Evolutionary conservation across 2,113 vertebrate species (phyloP), one percentile per base, ranked within the genome.

Genomic region (Chascanopsetta lugubris): DNA sequence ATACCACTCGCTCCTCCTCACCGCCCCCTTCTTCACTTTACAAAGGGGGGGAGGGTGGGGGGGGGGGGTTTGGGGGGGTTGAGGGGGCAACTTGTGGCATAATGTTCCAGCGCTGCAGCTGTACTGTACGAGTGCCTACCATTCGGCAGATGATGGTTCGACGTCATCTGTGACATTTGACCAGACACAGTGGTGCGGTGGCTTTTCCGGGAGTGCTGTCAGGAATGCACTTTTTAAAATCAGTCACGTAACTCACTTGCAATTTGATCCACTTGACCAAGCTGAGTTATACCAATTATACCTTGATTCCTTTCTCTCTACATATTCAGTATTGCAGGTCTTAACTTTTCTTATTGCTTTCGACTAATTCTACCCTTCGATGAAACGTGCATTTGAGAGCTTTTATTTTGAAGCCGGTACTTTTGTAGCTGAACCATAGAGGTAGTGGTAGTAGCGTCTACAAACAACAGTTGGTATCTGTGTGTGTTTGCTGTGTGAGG

Each of bases 81-180:
- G 45, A 66, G 47, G 61, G 50, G 60, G 47, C 54, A 27, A n/a
- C 22, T 55, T 61, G 46, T 63, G 59, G 66, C 61, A 0, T 43
- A 32, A 18, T 49, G 38, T 69, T 64, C 27, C 67, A 12, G 71
- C 64, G n/a, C 48, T 42, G 59, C 48, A 54, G 21, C 61, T 69
- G 68, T 82, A 71, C 68, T 55, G 57, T 77, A 50, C 20, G 61
- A 87, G 79, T 81, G 79, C 82, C 82, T 84, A 64, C 60, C 57
- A 51, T 67, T 60, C 57, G 71, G 57, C 59, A 54, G 68, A 38
- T 70, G 50, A 63, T 51, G 38, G 43, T 32, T 18, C 55, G 47
- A 64, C 17, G 26, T 75, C 66, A 63, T 48, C 69, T 29, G 42
- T 67, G 72, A 56, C 56, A 71, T 79, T 79, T 49, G 26, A 36